phyloP scores from a whole-genome alignment of 2,888 invertebrate species.

The Helleia helle region DNA sequence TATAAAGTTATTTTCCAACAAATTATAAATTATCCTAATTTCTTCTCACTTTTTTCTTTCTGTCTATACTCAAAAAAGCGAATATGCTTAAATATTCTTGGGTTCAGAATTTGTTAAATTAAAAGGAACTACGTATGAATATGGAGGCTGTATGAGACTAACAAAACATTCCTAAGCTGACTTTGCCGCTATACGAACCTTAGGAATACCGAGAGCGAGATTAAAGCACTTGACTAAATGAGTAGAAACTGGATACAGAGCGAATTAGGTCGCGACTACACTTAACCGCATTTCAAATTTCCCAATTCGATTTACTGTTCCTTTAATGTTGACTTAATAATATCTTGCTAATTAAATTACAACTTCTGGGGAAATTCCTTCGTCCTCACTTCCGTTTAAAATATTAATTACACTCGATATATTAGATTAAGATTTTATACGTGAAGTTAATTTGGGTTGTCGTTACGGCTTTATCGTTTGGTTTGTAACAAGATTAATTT shows the following conservation, averaged over 20 bases:
- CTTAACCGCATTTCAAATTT: slow-evolving; percentile 14
- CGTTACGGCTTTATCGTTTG: too few species aligned
- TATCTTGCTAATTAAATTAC: slow-evolving; percentile 1
- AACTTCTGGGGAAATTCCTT: too few species aligned
- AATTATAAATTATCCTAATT: too few species aligned
- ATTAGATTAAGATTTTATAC: too few species aligned
- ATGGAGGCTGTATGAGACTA: too few species aligned
- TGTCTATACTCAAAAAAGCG: too few species aligned
- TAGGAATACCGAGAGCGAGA: slow-evolving; percentile 10
- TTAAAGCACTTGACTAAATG: slow-evolving; percentile 22
- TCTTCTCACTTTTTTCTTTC: too few species aligned
- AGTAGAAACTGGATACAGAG: slow-evolving; percentile 16
- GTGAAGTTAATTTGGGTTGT: too few species aligned
- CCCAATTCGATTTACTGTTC: slow-evolving; percentile 10
- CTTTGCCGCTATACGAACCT: not conserved
- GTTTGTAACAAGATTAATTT: too few species aligned
- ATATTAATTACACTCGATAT: too few species aligned
- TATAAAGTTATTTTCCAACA: too few species aligned
- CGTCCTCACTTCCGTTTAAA: too few species aligned
- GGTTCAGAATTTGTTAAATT: not conserved
- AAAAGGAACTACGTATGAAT: not conserved
- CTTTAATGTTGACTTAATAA: slow-evolving; percentile 7
- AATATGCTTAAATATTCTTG: not conserved
- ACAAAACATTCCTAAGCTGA: not conserved
- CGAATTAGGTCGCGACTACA: slow-evolving; percentile 19